These are phyloP conservation scores for Hydrolagus affinis DNA, from an alignment of 2,113 vertebrate genomes.

Conservation along the genomic window DNA sequence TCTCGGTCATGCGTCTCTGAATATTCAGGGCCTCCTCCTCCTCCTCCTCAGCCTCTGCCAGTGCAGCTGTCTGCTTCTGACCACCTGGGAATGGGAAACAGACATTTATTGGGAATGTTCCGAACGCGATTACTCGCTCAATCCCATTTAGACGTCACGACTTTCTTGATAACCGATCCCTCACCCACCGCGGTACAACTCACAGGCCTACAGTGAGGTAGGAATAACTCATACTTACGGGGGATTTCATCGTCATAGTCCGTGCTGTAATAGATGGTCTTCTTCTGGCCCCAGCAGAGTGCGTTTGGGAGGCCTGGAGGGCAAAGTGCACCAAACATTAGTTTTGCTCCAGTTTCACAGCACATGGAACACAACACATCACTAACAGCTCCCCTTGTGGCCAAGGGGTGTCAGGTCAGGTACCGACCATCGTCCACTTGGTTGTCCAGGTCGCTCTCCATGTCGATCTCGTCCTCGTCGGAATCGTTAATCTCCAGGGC, in stretches of 20 bases:
- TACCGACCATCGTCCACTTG: conserved; percentile 50
- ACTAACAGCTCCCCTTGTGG: neutral
- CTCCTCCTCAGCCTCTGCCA: conserved; percentile 79
- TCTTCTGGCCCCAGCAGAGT: conserved; percentile 82
- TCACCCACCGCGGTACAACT: too few species aligned
- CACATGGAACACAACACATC: neutral
- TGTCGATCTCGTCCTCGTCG: conserved; percentile 35
- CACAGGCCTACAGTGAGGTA: too few species aligned
- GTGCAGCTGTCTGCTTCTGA: conserved; percentile 61
- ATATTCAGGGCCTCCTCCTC: conserved; percentile 84
- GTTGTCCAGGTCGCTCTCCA: conserved; percentile 79
- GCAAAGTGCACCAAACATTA: neutral
- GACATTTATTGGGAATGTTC: neutral
- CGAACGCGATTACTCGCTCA: neutral
- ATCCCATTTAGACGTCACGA: too few species aligned
- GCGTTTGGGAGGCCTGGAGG: conserved; percentile 64
- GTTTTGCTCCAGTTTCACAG: neutral
- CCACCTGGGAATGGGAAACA: conserved; percentile 44
- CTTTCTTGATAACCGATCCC: too few species aligned
- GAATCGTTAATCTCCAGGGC: conserved; percentile 55
- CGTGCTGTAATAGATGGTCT: conserved; percentile 77
- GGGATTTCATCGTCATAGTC: conserved; percentile 57
- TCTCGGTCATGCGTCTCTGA: conserved; percentile 70
- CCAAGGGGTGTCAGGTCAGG: neutral
- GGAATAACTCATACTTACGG: conserved; percentile 44